Percentiles rank a stretch among this genome's conserved stretches.
Evolutionary conservation across 2,888 invertebrate genomes (phyloP).

Genomic region (Malthinus flaveolus): DNA sequence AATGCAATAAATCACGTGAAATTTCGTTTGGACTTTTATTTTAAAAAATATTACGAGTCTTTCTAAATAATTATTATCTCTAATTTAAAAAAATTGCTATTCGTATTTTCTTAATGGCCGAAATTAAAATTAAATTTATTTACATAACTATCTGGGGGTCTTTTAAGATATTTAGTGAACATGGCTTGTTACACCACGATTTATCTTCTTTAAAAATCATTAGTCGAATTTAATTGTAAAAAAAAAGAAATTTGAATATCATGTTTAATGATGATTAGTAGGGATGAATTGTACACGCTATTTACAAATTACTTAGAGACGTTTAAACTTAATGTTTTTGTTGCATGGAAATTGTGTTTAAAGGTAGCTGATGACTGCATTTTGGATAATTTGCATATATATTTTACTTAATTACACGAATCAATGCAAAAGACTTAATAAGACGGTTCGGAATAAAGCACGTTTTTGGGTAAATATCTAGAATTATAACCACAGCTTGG

Average conservation of each 20-base stretch:
- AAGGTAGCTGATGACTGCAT: constrained; percentile 8
- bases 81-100: too few species aligned
- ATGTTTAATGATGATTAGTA: constrained; percentile 21
- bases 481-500: too few species aligned
- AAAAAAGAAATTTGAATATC: constrained; percentile 4
- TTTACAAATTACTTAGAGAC: constrained; percentile 19
- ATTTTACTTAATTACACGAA: constrained; percentile 4
- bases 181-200: not conserved
- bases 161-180: too few species aligned
- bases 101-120: too few species aligned
- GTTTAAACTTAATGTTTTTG: constrained; percentile 14
- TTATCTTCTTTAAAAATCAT: constrained; percentile 18
- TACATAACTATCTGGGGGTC: too few species aligned
- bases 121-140: too few species aligned
- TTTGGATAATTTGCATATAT: constrained; percentile 8
- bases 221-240: constrained; percentile 15
- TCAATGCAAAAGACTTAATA: constrained; percentile 1
- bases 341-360: constrained; percentile 17
- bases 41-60: too few species aligned
- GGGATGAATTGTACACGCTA: constrained; percentile 14
- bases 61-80: too few species aligned
- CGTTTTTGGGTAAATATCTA: too few species aligned
- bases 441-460: not conserved
- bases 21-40: too few species aligned
- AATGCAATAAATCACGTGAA: too few species aligned